These are phyloP conservation scores for Chymomyza caudatula DNA, from an alignment of 2,888 invertebrate genomes.

Conservation along the genomic window DNA sequence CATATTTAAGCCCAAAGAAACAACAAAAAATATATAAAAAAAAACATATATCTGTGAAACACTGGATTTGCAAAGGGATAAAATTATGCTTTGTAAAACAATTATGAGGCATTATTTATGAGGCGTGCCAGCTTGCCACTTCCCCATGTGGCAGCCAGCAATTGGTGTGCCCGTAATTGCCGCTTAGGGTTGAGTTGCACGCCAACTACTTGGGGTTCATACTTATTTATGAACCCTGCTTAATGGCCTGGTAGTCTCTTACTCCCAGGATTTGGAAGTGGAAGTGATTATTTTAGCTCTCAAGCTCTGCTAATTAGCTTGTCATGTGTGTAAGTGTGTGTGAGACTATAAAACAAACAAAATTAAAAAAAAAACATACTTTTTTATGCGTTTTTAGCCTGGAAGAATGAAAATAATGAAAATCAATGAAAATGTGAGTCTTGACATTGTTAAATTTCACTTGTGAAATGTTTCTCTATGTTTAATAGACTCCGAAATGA, in stretches of 20 bases:
- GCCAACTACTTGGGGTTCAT: constrained; percentile 26
- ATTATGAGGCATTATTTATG: constrained; percentile 69
- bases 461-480: too few species aligned
- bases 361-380: too few species aligned
- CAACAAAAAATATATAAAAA: constrained; percentile 19
- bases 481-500: too few species aligned
- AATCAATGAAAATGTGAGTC: too few species aligned
- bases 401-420: too few species aligned
- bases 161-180: constrained; percentile 58
- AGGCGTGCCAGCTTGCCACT: not conserved
- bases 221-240: constrained; percentile 63
- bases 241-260: constrained; percentile 26
- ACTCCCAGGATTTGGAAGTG: not conserved
- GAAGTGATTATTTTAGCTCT: not conserved
- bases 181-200: constrained; percentile 17
- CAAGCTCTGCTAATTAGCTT: not conserved
- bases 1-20: constrained; percentile 70
- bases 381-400: too few species aligned
- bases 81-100: constrained; percentile 72
- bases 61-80: constrained; percentile 68
- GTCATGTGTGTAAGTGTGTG: not conserved
- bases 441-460: too few species aligned
- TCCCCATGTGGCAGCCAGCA: constrained; percentile 23
- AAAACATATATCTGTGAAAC: constrained; percentile 59
- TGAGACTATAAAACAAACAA: too few species aligned